Conservation (phyloP, 2,888 invertebrate genomes). For the Isoperla grammatica region DNA sequence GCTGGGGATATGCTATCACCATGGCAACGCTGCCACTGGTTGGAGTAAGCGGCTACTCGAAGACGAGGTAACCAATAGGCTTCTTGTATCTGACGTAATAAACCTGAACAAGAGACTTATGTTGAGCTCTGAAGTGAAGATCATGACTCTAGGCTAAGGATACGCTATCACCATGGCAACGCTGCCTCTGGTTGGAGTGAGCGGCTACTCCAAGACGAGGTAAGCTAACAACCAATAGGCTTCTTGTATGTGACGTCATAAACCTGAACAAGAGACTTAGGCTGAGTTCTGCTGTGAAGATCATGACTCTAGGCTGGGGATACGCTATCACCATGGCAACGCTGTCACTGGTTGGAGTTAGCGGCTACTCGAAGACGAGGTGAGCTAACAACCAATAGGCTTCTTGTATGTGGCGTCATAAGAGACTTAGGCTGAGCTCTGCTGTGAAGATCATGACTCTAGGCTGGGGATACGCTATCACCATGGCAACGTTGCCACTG, state of each 20-base stretch:
- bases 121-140: background rate
- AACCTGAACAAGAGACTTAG: slow-evolving; percentile 56
- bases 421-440: too few relatives aligned
- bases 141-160: background rate
- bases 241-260: slow-evolving; percentile 47
- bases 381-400: too few relatives aligned
- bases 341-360: slow-evolving; percentile 57
- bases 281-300: slow-evolving; percentile 50
- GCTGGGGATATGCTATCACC: slow-evolving; percentile 53
- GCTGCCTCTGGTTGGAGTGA: too few relatives aligned
- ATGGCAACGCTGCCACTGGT: slow-evolving; percentile 57
- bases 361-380: slow-evolving; percentile 57
- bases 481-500: too few relatives aligned
- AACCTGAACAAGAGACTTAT: too few relatives aligned
- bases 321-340: slow-evolving; percentile 53
- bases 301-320: slow-evolving; percentile 56
- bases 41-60: slow-evolving; percentile 58
- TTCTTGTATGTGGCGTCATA: too few relatives aligned
- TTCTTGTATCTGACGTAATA: too few relatives aligned
- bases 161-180: background rate
- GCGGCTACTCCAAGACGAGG: too few relatives aligned
- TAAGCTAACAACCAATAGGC: background rate
- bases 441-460: too few relatives aligned
- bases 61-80: slow-evolving; percentile 45
- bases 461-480: too few relatives aligned